These are phyloP conservation scores for Cephalopachus bancanus DNA, from an alignment of 2,797 vertebrate species.

Conservation along the genomic window DNA sequence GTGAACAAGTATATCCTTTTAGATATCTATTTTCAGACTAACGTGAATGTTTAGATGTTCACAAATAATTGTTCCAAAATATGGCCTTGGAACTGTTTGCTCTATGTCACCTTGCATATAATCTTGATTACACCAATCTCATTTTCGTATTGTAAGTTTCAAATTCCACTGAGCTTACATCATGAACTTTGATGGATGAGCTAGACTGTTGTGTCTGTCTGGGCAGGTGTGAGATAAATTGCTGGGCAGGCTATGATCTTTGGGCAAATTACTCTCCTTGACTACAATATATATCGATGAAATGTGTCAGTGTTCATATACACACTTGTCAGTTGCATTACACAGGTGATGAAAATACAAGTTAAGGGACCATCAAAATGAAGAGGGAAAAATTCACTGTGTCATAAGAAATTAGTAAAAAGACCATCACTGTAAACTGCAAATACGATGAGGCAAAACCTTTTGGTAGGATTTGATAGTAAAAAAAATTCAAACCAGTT, in stretches of 20 bases:
- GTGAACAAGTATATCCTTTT: neutral
- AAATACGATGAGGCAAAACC: slow-evolving; percentile 75
- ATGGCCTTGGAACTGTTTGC: neutral
- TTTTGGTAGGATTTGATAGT: neutral
- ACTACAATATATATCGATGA: slow-evolving; percentile 92
- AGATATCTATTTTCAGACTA: neutral
- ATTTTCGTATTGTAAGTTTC: slow-evolving; percentile 77
- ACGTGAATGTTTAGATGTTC: slow-evolving; percentile 5
- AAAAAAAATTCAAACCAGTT: slow-evolving; percentile 55
- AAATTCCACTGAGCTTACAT: slow-evolving; percentile 86
- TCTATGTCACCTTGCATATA: slow-evolving; percentile 65
- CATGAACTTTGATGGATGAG: slow-evolving; percentile 88
- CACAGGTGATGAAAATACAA: slow-evolving; percentile 87
- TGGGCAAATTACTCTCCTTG: slow-evolving; percentile 92
- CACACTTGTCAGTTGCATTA: slow-evolving; percentile 89
- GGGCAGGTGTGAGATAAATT: slow-evolving; percentile 89
- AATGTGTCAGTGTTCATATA: slow-evolving; percentile 91
- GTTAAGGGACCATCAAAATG: slow-evolving; percentile 77
- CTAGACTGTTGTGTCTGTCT: slow-evolving; percentile 77
- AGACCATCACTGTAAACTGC: slow-evolving; percentile 53
- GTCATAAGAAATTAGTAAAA: slow-evolving; percentile 85
- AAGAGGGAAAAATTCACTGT: slow-evolving; percentile 84
- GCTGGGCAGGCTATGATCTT: slow-evolving; percentile 89
- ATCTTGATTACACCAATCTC: slow-evolving; percentile 68
- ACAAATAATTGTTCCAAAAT: slow-evolving; percentile 72